Conservation (phyloP, 2,888 invertebrate genomes). For the Chydorus sphaericus region DNA sequence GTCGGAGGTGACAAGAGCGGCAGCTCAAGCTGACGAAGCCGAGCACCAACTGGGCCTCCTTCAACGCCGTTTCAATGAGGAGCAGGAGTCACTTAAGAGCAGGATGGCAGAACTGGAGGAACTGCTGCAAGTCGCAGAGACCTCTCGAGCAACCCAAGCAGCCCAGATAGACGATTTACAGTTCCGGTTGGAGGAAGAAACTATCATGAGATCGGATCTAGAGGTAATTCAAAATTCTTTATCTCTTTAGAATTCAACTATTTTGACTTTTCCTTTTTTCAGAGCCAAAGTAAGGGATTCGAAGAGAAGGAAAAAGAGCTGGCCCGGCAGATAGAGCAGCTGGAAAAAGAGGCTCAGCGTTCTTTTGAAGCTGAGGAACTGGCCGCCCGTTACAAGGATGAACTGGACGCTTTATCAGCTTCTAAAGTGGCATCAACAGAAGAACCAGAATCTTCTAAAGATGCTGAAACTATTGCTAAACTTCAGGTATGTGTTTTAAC, state of each 20-base stretch:
- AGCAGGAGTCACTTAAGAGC: slow-evolving; percentile 31
- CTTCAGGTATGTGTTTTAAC: no score
- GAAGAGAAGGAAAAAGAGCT: slow-evolving; percentile 11
- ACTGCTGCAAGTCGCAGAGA: slow-evolving; percentile 13
- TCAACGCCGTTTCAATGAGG: slow-evolving; percentile 33
- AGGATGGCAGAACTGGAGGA: slow-evolving; percentile 8
- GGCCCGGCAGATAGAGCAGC: not conserved
- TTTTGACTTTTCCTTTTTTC: not conserved
- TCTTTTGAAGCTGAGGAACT: slow-evolving; percentile 48
- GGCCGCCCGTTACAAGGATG: slow-evolving; percentile 26
- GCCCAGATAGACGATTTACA: slow-evolving; percentile 61
- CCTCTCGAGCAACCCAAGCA: slow-evolving; percentile 14
- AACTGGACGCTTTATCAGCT: slow-evolving; percentile 37
- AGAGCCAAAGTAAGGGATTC: slow-evolving; percentile 4
- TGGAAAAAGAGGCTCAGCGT: slow-evolving; percentile 8
- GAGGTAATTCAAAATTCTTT: slow-evolving; percentile 42
- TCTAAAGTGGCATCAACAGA: no score
- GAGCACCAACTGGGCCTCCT: slow-evolving; percentile 42
- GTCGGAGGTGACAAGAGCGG: slow-evolving; percentile 69
- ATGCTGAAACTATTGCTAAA: no score
- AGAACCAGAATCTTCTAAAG: slow-evolving; percentile 1
- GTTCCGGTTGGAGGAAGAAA: slow-evolving; percentile 80
- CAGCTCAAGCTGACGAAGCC: slow-evolving; percentile 63
- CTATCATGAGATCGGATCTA: slow-evolving; percentile 72
- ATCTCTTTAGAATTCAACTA: not conserved